phyloP scores from a whole-genome alignment of 2,797 vertebrate genomes.

The Smutsia gigantea region DNA sequence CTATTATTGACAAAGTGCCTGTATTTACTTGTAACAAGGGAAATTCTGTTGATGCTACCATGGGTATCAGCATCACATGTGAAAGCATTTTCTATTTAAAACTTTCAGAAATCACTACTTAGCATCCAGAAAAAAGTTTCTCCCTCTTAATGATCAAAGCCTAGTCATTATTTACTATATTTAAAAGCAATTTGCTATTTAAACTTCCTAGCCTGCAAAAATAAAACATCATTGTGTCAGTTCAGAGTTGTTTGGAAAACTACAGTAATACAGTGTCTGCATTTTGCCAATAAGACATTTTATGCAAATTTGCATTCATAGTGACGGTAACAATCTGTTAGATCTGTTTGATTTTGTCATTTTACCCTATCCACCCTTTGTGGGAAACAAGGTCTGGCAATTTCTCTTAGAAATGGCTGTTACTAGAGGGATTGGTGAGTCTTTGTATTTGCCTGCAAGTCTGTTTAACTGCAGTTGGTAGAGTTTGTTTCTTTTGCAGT shows the following conservation, averaged over 20 bases:
- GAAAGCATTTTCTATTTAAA: constrained; percentile 27
- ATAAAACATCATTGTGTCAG: constrained; percentile 4
- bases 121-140: background rate
- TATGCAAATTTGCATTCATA: background rate
- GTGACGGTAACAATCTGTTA: background rate
- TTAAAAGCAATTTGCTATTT: constrained; percentile 47
- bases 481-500: constrained; percentile 15
- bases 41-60: background rate
- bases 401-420: background rate
- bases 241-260: constrained; percentile 1
- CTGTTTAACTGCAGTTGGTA: background rate
- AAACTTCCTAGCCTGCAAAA: constrained; percentile 52
- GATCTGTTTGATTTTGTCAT: background rate
- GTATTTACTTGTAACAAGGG: background rate
- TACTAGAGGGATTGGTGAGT: background rate
- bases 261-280: background rate
- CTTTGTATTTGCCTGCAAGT: background rate
- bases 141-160: background rate
- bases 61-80: background rate
- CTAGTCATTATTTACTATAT: background rate
- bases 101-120: background rate
- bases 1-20: background rate
- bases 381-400: background rate
- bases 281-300: background rate
- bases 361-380: background rate